A percentile compares a stretch with the other conserved stretches of the same genome.
Evolutionary conservation across 92 coral and sea anemone species (phyloP).

Genomic region (Meandrina meandrites): DNA sequence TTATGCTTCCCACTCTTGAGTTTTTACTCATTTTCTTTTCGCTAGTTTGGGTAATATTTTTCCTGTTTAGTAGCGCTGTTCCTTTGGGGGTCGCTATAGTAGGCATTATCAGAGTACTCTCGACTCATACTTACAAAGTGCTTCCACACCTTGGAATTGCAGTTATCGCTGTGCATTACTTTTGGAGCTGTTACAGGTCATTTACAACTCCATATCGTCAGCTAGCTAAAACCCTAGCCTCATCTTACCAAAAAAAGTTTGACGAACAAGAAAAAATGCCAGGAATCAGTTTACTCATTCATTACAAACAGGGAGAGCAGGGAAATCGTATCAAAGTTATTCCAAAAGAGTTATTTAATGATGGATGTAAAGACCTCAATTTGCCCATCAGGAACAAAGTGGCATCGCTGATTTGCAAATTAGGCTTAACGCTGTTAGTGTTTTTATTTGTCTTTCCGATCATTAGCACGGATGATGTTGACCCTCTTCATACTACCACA

Average conservation of each 20-base stretch:
- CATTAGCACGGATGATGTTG: background rate
- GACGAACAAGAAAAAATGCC: background rate
- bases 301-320: background rate
- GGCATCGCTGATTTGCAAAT: background rate
- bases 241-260: background rate
- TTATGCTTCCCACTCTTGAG: background rate
- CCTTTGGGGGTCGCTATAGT: background rate
- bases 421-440: background rate
- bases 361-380: background rate
- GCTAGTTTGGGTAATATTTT: slow-evolving; percentile 10
- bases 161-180: background rate
- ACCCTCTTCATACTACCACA: background rate
- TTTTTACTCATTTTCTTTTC: background rate
- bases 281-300: background rate
- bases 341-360: slow-evolving; percentile 3
- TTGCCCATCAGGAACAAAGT: background rate
- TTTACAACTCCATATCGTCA: background rate
- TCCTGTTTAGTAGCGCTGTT: background rate
- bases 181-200: slow-evolving; percentile 4
- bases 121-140: background rate
- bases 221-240: background rate
- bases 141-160: background rate
- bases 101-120: background rate
- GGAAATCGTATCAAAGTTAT: background rate
- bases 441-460: background rate